phyloP scores from a whole-genome alignment of 2,888 invertebrate species.

The Drosophila histrio region DNA sequence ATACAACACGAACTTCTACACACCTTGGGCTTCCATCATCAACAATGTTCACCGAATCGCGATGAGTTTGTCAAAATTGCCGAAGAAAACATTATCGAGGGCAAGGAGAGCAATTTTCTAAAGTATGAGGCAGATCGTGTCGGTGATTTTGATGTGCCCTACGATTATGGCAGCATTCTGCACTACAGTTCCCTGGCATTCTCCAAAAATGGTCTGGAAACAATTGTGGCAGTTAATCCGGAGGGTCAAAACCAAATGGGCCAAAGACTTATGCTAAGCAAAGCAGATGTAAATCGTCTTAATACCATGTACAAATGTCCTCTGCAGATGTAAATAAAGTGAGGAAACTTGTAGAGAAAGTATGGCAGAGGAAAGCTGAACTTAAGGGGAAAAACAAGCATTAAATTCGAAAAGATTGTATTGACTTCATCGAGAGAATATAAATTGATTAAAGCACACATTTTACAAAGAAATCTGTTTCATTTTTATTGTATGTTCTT shows the following conservation, averaged over 20 bases:
- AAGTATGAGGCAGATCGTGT: slow-evolving; percentile 86
- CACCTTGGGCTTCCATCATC: slow-evolving; percentile 90
- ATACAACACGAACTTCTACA: slow-evolving; percentile 92
- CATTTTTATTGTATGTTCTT: no score
- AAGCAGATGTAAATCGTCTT: slow-evolving; percentile 53
- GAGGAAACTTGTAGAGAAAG: neutral
- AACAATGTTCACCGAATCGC: slow-evolving; percentile 90
- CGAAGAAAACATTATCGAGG: slow-evolving; percentile 84
- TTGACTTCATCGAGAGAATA: no score
- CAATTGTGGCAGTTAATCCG: slow-evolving; percentile 86
- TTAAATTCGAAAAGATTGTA: no score
- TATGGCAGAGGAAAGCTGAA: no score
- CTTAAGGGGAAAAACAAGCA: neutral
- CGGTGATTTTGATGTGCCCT: slow-evolving; percentile 87
- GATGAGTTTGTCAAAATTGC: slow-evolving; percentile 88
- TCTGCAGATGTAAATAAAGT: slow-evolving; percentile 2
- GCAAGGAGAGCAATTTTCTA: slow-evolving; percentile 88
- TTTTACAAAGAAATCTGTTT: no score
- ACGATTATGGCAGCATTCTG: slow-evolving; percentile 92
- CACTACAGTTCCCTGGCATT: slow-evolving; percentile 91
- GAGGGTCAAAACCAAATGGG: slow-evolving; percentile 56
- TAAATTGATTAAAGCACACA: no score
- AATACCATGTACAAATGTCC: slow-evolving; percentile 71
- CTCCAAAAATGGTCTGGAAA: slow-evolving; percentile 88
- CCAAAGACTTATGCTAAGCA: slow-evolving; percentile 55